Base-by-base conservation (phyloP, 2,113 vertebrate species). In the Cinclus mexicanus region DNA sequence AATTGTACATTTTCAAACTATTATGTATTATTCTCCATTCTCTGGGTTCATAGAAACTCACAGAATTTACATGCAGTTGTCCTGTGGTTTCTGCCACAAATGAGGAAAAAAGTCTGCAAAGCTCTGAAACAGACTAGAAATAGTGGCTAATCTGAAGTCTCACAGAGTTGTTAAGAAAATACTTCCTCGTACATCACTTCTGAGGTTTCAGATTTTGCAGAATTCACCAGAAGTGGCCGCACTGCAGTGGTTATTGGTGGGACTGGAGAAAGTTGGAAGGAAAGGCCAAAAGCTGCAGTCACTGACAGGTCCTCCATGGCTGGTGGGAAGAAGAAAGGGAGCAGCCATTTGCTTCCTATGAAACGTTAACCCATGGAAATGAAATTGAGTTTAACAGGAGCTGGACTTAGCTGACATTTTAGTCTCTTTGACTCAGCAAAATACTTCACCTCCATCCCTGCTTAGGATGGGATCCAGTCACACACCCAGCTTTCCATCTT, bases 21-120 rank as follows among this genome's bases (percentile, higher is more conserved):
- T 93, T 93, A 80, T 91, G 88, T 37, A 35, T 92, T 89, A 89
- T 89, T 78, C 85, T 92, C 72, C 49, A 60, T 50, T 81, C 94
- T 83, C 83, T 37, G 68, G 79, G 88, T 96, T 95, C 87, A 81
- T 88, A 96, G 95, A 92, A 96, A 93, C 94, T 92, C 90, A 70
- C 9, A 3, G 60, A 88, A 97, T 92, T 97, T 96, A 89, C 92
- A 95, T 95, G 78, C 93, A 96, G 95, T 88, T 92, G 92, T 96
- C 96, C 93, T 94, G 96, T 94, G 96, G 93, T 97, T 96, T 96
- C 94, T 96, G 87, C 76, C 71, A 92, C 90, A 91, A 86, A 92
- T 1, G 71, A 90, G 85, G 94, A 96, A 89, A 23, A 9, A 93
- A 95, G 95, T 93, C 90, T 94, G 85, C 79, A 68, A 86, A 95